Conservation (phyloP, 2,113 vertebrate genomes). For the Morone saxatilis region DNA sequence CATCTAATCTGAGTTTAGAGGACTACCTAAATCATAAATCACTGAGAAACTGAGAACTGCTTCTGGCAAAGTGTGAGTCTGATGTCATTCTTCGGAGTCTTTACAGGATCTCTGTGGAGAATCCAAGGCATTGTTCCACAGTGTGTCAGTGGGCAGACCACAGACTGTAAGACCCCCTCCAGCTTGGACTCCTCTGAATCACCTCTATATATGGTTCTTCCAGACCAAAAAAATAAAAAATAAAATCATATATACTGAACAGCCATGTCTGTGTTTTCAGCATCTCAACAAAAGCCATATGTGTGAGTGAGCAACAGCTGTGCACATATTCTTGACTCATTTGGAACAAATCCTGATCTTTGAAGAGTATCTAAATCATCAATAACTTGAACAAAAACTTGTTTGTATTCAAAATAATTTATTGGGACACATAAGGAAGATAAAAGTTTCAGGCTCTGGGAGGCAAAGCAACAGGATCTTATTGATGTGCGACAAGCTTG, state of each 20-base stretch:
- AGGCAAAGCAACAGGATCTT: neutral
- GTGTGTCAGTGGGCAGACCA: conserved; percentile 35
- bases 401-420: neutral
- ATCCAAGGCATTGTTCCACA: conserved; percentile 35
- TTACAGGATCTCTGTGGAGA: conserved; percentile 24
- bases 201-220: conserved; percentile 4
- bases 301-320: conserved; percentile 30
- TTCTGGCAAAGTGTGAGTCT: conserved; percentile 34
- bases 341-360: conserved; percentile 12
- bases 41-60: neutral
- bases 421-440: neutral
- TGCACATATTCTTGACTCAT: conserved; percentile 24
- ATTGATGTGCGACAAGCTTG: neutral
- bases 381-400: neutral
- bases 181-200: conserved; percentile 35
- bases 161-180: conserved; percentile 42
- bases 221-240: conserved; percentile 16
- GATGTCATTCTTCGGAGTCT: conserved; percentile 47
- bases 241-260: conserved; percentile 15
- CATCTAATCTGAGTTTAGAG: conserved; percentile 7
- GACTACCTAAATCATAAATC: conserved; percentile 46
- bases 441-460: neutral
- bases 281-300: conserved; percentile 24
- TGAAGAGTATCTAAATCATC: neutral
- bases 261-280: conserved; percentile 27